These are phyloP conservation scores for Rostratula benghalensis DNA, from an alignment of 2,113 vertebrate species.

Conservation along the genomic window DNA sequence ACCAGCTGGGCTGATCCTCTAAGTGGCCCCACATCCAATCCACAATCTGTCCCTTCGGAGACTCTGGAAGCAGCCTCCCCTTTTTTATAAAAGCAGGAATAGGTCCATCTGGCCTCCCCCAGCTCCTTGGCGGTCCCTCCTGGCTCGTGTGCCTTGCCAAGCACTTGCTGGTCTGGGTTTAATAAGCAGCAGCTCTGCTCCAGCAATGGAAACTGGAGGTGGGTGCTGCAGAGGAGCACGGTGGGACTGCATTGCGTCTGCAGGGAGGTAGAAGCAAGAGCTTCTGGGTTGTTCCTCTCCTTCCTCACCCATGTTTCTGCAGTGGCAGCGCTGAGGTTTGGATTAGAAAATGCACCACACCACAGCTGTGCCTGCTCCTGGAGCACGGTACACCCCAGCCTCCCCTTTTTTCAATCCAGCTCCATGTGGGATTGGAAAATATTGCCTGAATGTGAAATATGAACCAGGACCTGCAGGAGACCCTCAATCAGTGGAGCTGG, in stretches of 20 bases:
- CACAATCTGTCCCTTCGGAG: neutral
- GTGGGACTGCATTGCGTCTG: fast-evolving
- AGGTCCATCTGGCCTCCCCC: neutral
- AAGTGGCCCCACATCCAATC: neutral
- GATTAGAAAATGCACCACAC: neutral
- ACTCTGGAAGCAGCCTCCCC: neutral
- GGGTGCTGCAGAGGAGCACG: neutral
- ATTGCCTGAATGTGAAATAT: neutral
- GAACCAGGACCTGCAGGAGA: neutral
- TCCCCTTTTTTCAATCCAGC: neutral
- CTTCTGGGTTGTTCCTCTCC: neutral
- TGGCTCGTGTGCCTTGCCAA: neutral
- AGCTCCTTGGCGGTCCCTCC: neutral
- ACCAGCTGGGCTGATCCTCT: neutral
- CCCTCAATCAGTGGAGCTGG: neutral
- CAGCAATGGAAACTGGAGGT: neutral
- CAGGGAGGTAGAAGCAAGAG: neutral
- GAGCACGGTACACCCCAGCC: neutral
- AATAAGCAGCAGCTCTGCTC: neutral
- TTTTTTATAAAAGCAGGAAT: neutral
- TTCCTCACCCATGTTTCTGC: fast-evolving
- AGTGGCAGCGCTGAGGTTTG: neutral
- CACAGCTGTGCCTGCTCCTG: neutral
- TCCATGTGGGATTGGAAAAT: neutral
- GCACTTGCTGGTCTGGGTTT: neutral